Evolutionary conservation across 2,888 invertebrate species (phyloP), one percentile per base, ranked within the genome.

Genomic region (Epinotia ramella): DNA sequence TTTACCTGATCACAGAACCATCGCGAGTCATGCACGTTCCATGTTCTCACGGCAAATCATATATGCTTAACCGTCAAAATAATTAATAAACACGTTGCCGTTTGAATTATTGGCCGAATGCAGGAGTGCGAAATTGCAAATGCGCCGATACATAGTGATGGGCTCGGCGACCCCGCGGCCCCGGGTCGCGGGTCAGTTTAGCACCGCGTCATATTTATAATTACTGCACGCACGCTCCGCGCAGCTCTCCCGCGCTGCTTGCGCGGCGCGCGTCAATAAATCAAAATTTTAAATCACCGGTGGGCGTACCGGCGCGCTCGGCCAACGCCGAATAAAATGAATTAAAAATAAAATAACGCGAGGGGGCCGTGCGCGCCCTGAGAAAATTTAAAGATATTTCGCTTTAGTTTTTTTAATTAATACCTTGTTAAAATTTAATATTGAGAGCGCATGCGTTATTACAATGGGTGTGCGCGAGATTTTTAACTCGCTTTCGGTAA

Each of bases 371-470:
- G 86, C 88, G 88, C 89, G 90, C 88, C 91, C 92, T 93, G 93
- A 93, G 93, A 93, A 94, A 93, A 93, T 91, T 93, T 90, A 90
- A 93, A 93, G 87, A 91, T 89, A 91, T 93, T 94, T 93, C 91
- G 94, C 94, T 93, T 94, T 93, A 92, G 90, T 94, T 94, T 94
- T 94, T 94, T 94, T 93, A 94, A 94, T 94, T 94, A 93, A 94
- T 94, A 94, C 94, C 94, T 94, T 94, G 94, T 94, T 94, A 94
- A 94, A 94, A 93, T 94, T 94, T 94, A 93, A 94, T 94, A 94
- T 94, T 91, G 93, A 93, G 92, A 89, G 90, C 93, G 90, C 88
- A 92, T 89, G 87, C 91, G 91, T 93, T 93, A 93, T 93, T 94
- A 94, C 94, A 93, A 93, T 94, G 94, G 94, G 93, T 93, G 92